These are phyloP conservation scores for Pyralis farinalis DNA, from an alignment of 2,888 invertebrate genomes.

Conservation along the genomic window DNA sequence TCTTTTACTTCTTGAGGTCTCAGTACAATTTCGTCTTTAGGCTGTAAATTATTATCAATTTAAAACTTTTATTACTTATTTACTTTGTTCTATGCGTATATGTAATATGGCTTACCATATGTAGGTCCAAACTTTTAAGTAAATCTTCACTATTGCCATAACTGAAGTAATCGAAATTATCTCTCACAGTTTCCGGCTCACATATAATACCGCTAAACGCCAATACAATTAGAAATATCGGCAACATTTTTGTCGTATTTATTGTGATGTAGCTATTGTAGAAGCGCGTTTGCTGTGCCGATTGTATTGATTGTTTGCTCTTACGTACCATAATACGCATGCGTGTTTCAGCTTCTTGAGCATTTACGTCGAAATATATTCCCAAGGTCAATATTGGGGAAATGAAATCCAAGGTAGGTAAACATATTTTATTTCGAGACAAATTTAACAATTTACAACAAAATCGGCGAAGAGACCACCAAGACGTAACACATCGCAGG, in stretches of 20 bases:
- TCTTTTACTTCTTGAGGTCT: slow-evolving; percentile 84
- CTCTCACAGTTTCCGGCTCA: slow-evolving; percentile 71
- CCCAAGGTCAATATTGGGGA: slow-evolving; percentile 48
- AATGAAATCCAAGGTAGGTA: slow-evolving; percentile 43
- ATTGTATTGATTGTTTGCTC: slow-evolving; percentile 58
- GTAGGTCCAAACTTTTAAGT: slow-evolving; percentile 60
- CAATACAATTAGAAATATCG: slow-evolving; percentile 39
- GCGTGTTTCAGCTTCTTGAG: slow-evolving; percentile 43
- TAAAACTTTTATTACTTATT: neutral
- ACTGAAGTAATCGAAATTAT: slow-evolving; percentile 69
- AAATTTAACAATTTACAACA: slow-evolving; percentile 45
- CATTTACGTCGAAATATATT: slow-evolving; percentile 22
- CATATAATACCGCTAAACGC: slow-evolving; percentile 44
- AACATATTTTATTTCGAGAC: slow-evolving; percentile 57
- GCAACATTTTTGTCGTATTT: slow-evolving; percentile 54
- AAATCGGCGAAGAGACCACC: slow-evolving; percentile 36
- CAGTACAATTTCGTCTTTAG: slow-evolving; percentile 72
- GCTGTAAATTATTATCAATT: slow-evolving; percentile 37
- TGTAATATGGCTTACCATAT: slow-evolving; percentile 49
- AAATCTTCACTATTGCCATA: slow-evolving; percentile 65
- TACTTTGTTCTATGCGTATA: neutral
- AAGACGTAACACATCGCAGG: slow-evolving; percentile 12
- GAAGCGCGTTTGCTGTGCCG: slow-evolving; percentile 37
- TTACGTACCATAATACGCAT: slow-evolving; percentile 45
- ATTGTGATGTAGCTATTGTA: slow-evolving; percentile 47